Base-by-base conservation (phyloP, 2,113 vertebrate genomes). In the Pholis gunnellus region DNA sequence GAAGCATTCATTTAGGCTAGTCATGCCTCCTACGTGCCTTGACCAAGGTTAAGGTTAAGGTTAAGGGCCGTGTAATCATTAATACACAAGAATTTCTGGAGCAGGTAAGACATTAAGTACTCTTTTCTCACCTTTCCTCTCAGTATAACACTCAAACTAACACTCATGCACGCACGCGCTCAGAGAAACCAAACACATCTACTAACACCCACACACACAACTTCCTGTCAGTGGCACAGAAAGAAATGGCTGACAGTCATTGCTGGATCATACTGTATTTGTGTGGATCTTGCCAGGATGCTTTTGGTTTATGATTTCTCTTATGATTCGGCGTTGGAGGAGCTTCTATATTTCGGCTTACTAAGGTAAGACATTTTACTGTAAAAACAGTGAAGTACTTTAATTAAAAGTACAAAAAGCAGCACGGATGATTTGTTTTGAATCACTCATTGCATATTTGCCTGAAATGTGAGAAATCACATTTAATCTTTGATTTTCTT, bases 81-180 rank as follows among this genome's bases (percentile, higher is more conserved):
- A 79, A 94, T 92, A 52, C 60, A 60, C 66, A 42, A 3, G 40
- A 79, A 87, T 84, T 92, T 91, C 78, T 86, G 78, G 60, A 79
- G 50, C 85, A 83, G 84, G 92, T 94, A 88, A 95, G 88, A 86
- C 85, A 94, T 94, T 93, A 92, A 91, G 70, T 76, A 2, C 9
- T 36, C 69, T 67, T 89, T 89, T 87, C 81, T 88, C 87, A 87
- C 87, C 82, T 88, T 68, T 87, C 70, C 38, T 85, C 36, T 29
- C 27, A 71, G 60, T 52, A 29, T 60, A 67, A 85, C 66, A 40
- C 36, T 50, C 34, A 61, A 57, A 81, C 50, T 29, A 61, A 74
- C 42, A 78, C 69, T 63, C 75, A 71, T 14, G 56, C 36, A 50
- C 65, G 71, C 42, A 83, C 56, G n/a, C 25, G 56, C 1, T 40